Base-by-base conservation (phyloP, 2,113 vertebrate genomes). In the Poicephalus meyeri region DNA sequence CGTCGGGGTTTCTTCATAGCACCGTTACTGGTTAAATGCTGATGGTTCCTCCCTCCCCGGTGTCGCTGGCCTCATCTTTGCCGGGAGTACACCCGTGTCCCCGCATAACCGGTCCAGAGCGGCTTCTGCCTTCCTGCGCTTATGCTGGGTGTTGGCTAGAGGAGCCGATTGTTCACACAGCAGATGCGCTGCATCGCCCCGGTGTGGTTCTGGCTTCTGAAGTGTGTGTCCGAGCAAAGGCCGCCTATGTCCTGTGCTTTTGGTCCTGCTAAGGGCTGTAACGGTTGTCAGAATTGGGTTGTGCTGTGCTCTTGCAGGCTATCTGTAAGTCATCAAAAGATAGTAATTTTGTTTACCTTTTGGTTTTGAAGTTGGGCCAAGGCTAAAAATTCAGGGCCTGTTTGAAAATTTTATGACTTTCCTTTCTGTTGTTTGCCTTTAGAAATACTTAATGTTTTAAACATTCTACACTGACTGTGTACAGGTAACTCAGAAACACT, bases 111-210 rank as follows among this genome's bases (percentile, higher is more conserved):
- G 33, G 13, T 15, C 13, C 20, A 9, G 16, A 21, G 8, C 6
- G 71, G 49, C 49, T 66, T 20, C 10, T 8, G 24, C 10, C 12
- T 2, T 8, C 37, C 20, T 2, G 60, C 20, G 0, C 16, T 24
- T 10, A 35, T 9, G 56, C 21, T 16, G 7, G 4, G 3, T 14
- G 0, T 3, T 11, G 73, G 6, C 9, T 3, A 0, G 72, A 42
- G 71, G 33, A 61, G 55, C 1, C 8, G 9, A 3, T 53, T 53
- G 81, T 81, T 53, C 55, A 3, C 16, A 3, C 29, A 4, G 11
- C 44, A 39, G 49, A 16, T 69, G 53, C 6, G 2, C 63, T 35
- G 55, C 50, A 44, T 41, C 46, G 6, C 46, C 17, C 26, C 11
- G 1, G 46, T 6, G 4, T 18, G 28, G 10, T 28, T 74, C 46